These are phyloP conservation scores for Tragulus kanchil DNA, from an alignment of 2,113 vertebrate species.

Conservation along the genomic window DNA sequence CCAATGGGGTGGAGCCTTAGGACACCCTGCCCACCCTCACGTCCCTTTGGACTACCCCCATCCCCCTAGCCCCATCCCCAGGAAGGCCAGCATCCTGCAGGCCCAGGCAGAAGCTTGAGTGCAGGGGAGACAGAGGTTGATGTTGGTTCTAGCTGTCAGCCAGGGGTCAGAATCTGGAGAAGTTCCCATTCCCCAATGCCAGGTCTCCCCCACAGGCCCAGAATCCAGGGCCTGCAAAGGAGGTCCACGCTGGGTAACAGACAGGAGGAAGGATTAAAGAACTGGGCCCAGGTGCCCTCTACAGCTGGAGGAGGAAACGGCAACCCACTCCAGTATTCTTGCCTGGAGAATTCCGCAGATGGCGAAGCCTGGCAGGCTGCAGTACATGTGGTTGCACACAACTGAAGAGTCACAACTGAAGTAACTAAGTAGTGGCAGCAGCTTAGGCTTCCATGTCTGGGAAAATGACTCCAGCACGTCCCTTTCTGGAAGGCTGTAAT, in stretches of 20 bases:
- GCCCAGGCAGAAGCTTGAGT: not conserved
- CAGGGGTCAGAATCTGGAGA: not conserved
- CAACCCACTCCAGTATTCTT: too few species aligned
- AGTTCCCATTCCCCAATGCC: fast-evolving
- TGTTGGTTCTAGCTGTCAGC: not conserved
- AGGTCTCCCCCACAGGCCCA: not conserved
- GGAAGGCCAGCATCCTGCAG: not conserved
- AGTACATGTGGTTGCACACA: too few species aligned
- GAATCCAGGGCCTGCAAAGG: not conserved
- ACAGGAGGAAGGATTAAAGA: not conserved
- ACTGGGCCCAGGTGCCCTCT: not conserved
- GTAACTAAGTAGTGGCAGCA: not conserved
- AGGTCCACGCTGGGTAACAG: not conserved
- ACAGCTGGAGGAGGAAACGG: too few species aligned
- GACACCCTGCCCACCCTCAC: too few species aligned
- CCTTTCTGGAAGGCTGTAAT: not conserved
- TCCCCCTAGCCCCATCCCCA: too few species aligned
- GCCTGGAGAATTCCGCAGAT: too few species aligned
- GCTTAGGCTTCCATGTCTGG: not conserved
- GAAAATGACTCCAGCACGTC: not conserved
- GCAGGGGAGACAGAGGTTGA: not conserved
- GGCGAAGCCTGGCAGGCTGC: too few species aligned
- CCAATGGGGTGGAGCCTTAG: not conserved
- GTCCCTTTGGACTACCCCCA: not conserved
- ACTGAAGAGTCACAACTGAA: too few species aligned